Percentiles rank a stretch among this genome's conserved stretches.
These are phyloP conservation scores for Pempheris klunzingeri DNA, from an alignment of 2,797 vertebrate species.

Conservation along the genomic window DNA sequence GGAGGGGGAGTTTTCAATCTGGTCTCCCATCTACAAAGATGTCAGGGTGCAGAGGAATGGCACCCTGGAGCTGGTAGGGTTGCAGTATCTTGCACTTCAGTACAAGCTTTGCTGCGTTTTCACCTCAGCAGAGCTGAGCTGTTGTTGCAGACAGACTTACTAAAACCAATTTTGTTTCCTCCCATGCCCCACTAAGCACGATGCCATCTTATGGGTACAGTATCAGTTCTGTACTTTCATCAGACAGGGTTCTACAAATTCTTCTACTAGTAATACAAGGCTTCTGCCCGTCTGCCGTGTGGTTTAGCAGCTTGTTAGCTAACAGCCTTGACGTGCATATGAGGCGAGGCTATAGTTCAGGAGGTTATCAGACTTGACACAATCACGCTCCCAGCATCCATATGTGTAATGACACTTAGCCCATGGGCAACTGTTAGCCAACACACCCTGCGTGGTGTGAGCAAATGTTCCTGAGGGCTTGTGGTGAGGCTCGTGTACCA, in stretches of 20 bases:
- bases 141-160: not conserved
- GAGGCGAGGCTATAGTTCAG: slow-evolving; percentile 25
- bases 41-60: not conserved
- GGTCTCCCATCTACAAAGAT: not conserved
- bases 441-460: slow-evolving; percentile 30
- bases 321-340: slow-evolving; percentile 1
- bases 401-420: slow-evolving; percentile 38
- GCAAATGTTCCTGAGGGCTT: slow-evolving; percentile 29
- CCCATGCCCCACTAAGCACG: not conserved
- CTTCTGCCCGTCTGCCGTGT: not conserved
- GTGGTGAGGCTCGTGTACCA: not conserved
- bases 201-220: not conserved
- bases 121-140: not conserved
- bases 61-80: not conserved
- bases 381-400: slow-evolving; percentile 18
- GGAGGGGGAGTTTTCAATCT: not conserved
- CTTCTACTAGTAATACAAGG: not conserved
- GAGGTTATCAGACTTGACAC: slow-evolving; percentile 45
- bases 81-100: not conserved
- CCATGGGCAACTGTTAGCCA: slow-evolving; percentile 25
- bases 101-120: not conserved
- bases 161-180: not conserved
- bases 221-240: slow-evolving; percentile 8
- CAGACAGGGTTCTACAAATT: no score
- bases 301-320: not conserved